Evolutionary conservation across 1,140 invertebrate species (phyloP).

Genomic region (Aphis gossypii): DNA sequence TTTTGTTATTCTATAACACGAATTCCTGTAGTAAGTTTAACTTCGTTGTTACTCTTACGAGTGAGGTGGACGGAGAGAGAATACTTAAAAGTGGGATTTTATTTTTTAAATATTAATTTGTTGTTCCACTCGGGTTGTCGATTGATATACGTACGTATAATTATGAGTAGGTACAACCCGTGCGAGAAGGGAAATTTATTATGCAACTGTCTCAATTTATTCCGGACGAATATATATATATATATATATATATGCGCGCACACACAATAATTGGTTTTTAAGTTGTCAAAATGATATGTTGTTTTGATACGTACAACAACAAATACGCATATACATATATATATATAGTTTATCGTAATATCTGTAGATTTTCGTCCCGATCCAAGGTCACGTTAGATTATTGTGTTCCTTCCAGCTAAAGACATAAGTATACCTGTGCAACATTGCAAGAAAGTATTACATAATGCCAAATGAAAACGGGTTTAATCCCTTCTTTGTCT

Average conservation of each 20-base stretch:
- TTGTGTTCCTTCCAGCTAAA: constrained; percentile 38
- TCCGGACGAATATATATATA: neutral
- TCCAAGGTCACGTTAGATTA: constrained; percentile 26
- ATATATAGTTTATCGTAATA: neutral
- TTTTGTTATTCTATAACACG: constrained; percentile 8
- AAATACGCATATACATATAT: neutral
- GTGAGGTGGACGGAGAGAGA: too few species aligned
- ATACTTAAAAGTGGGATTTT: neutral
- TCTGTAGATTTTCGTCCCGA: neutral
- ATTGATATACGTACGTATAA: neutral
- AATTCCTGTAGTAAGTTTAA: neutral
- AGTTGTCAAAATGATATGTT: constrained; percentile 50
- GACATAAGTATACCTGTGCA: neutral
- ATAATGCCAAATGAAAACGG: constrained; percentile 24
- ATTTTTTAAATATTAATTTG: constrained; percentile 4
- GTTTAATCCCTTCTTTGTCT: constrained; percentile 43
- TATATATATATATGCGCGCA: neutral
- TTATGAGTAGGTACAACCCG: neutral
- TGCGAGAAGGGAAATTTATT: constrained; percentile 31
- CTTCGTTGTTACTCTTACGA: neutral
- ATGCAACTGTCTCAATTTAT: constrained; percentile 42
- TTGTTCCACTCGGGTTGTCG: neutral
- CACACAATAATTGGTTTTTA: constrained; percentile 42
- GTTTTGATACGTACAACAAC: constrained; percentile 29
- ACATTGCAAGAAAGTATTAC: constrained; percentile 45